Evolutionary conservation across 2,797 vertebrate species (phyloP).

Genomic region (Coregonus sp.): DNA sequence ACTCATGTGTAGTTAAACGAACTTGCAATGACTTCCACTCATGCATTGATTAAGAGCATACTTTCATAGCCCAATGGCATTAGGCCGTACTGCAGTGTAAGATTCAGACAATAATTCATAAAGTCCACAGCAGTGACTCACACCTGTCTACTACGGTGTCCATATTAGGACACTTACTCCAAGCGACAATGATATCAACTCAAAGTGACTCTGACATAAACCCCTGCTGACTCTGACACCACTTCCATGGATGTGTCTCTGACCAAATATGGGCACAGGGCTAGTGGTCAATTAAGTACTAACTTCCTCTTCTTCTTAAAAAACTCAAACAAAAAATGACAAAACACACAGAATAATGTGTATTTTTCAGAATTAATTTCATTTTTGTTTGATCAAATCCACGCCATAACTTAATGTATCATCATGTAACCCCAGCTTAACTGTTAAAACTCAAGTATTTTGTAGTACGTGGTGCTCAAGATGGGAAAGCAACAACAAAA

Average conservation of each 20-base stretch:
- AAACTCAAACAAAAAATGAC: slow-evolving; percentile 6
- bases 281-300: not conserved
- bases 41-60: not conserved
- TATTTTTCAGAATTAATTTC: slow-evolving; percentile 40
- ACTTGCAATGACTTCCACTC: not conserved
- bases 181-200: not conserved
- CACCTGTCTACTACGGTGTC: not conserved
- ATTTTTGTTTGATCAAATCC: slow-evolving; percentile 52
- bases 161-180: not conserved
- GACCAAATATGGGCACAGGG: not conserved
- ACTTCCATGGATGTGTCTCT: not conserved
- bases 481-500: slow-evolving; percentile 48
- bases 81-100: not conserved
- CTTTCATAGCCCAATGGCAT: not conserved
- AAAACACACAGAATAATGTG: slow-evolving; percentile 38
- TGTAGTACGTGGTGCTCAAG: slow-evolving; percentile 21
- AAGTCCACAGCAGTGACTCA: not conserved
- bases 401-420: slow-evolving; percentile 52
- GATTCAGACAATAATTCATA: not conserved
- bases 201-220: not conserved
- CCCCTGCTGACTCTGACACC: not conserved
- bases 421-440: slow-evolving; percentile 39
- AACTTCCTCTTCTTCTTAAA: too few species aligned
- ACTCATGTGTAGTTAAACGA: not conserved
- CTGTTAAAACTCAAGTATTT: slow-evolving; percentile 45